Base-by-base conservation (phyloP, 2,113 vertebrate genomes). In the Vidua macroura region DNA sequence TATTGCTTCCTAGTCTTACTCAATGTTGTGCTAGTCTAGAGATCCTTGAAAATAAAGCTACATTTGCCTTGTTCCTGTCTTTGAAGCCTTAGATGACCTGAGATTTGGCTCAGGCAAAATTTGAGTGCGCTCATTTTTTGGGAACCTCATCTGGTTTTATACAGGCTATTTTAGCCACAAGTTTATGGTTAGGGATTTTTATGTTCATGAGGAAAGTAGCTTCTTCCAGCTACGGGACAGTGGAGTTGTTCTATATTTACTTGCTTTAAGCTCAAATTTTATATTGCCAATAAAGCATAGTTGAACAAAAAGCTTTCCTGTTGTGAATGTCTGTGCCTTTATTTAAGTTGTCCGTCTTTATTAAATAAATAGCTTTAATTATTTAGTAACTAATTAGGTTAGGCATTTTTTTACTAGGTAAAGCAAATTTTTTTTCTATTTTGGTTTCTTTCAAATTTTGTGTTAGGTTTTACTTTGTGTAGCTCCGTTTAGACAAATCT, bases 71-170 rank as follows among this genome's bases (percentile, higher is more conserved):
- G 11, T 37, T 8, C 24, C 44, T 92, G 75, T 79, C 94, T 94
- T 92, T 56, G 85, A 81, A 95, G 90, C 82, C 93, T 93, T 62
- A 92, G 64, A 84, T 89, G 92, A 87, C 95, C 87, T 43, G 81
- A 56, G 39, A 89, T 85, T 94, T 89, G 92, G 82, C 82, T 91
- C 15, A 21, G 30, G 73, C 0, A 7, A 77, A 91, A 79, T 76
- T 67, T 72, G 78, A 91, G 92, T 91, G 15, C 31, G 8, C 11
- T 90, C 18, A 55, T 87, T 96, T 95, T 86, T 94, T 6, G 12
- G 85, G 90, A 93, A 85, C 95, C 92, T 96, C 93, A 94, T 95
- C 95, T 4, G 52, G 52, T 94, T 87, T 91, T 79, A 56, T 6
- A 3, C 16, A 79, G 66, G 66, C 75, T 91, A 73, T 87, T 94